Base-by-base conservation (phyloP, 2,888 invertebrate species). In the Exephanes ischioxanthus region DNA sequence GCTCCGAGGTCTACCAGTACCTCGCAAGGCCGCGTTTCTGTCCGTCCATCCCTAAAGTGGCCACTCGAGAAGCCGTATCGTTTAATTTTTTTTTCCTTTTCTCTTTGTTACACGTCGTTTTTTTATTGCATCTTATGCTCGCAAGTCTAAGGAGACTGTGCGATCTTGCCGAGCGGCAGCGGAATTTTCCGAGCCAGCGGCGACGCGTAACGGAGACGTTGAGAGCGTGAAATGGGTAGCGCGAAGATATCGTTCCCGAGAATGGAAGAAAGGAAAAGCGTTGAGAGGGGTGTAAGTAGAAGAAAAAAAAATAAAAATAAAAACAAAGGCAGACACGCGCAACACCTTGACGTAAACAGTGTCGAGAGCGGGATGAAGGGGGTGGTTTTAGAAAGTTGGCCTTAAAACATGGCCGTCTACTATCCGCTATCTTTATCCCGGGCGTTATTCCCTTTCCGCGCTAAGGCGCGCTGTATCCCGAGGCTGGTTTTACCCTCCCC, bases 291-390 rank as follows among this genome's bases (percentile, higher is more conserved):
- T 14, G 16, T 16, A 16, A 45, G 45, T 45, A 16, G 1, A 45
- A 45, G 16, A 45, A 45, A n/a, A 48, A 63, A 26, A 75, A 71
- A 41, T 37, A 11, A 73, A 51, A 67, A 70, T 70, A 37, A 58
- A 41, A 71, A 71, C 9, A 63, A 68, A 61, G 55, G 55, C 58
- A 48, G 19, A 83, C 45, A 70, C 45, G 37, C 66, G 84, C 86
- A 80, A 86, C 83, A 81, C 80, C 80, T 84, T 75, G 80, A 73
- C 80, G 84, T 78, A 84, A 85, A 85, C 83, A 80, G 75, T 55
- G 51, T 71, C 16, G 71, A 76, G 84, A 77, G 73, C 9, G 55
- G 22, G 58, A 58, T 4, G 58, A 26, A 26, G 58, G 26, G 58
- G 58, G 19, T 19, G 58, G 26, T 58, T 58, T 79, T 48, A 26